A percentile compares a stretch with the other conserved stretches of the same genome.
phyloP scores from a whole-genome alignment of 1,140 invertebrate species.

The Grapholita molesta region DNA sequence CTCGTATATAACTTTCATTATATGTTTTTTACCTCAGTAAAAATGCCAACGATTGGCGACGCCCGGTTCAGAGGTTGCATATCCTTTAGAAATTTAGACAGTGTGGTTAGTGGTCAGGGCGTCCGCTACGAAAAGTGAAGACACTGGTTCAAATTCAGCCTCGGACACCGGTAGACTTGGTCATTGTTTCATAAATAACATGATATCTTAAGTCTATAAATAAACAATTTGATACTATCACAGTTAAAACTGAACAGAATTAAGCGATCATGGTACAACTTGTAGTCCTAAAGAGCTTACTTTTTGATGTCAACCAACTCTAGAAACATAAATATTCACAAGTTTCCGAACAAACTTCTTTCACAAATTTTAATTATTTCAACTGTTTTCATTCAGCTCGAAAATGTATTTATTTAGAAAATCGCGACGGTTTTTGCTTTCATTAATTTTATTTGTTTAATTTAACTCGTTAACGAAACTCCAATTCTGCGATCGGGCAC shows the following conservation, averaged over 20 bases:
- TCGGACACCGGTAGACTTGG: no score
- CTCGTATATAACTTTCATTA: no score
- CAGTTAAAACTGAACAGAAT: not conserved
- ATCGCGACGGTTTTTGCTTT: slow-evolving; percentile 45
- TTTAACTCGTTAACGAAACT: slow-evolving; percentile 54
- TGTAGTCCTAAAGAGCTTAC: not conserved
- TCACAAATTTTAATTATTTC: slow-evolving; percentile 32
- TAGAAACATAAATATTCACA: slow-evolving; percentile 11
- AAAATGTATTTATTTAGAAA: slow-evolving; percentile 42
- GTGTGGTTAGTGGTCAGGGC: no score
- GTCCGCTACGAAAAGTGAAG: no score
- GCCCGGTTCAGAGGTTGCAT: no score
- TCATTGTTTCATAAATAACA: no score
- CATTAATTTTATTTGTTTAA: slow-evolving; percentile 56
- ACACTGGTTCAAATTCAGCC: no score
- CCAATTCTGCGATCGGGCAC: slow-evolving; percentile 39
- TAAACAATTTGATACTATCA: not conserved
- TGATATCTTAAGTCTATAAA: no score
- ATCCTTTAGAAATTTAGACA: no score
- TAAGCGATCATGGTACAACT: not conserved
- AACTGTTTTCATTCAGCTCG: slow-evolving; percentile 30
- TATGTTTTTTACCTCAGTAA: no score
- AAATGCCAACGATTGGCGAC: no score
- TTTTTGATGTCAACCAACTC: not conserved
- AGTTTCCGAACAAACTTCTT: slow-evolving; percentile 19